Percentiles rank a stretch among this genome's conserved stretches.
Evolutionary conservation across 2,888 invertebrate genomes (phyloP).

Genomic region (Meiosimyza platycephala): DNA sequence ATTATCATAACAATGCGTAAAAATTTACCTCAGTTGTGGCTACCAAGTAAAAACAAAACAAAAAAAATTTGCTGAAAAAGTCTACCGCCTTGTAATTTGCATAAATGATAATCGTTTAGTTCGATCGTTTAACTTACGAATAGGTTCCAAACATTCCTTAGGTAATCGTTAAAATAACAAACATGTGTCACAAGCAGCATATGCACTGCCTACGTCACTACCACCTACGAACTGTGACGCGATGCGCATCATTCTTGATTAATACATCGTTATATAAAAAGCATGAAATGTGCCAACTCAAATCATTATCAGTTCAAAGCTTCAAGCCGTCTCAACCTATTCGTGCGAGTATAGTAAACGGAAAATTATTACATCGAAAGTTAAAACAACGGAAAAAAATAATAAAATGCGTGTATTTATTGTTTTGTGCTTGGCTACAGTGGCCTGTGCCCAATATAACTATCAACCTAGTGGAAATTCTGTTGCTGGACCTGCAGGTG

Average conservation of each 20-base stretch:
- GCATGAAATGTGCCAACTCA: constrained; percentile 3
- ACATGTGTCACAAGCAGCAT: no score
- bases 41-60: neutral
- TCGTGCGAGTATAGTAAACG: no score
- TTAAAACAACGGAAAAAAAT: constrained; percentile 1
- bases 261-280: constrained; percentile 1
- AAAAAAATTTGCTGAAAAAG: no score
- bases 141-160: no score
- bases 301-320: constrained; percentile 54
- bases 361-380: no score
- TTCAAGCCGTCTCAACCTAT: constrained; percentile 31
- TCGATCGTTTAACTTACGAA: no score
- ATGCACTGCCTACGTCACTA: no score
- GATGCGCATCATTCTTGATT: neutral
- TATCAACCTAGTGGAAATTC: constrained; percentile 32
- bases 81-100: no score
- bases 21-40: neutral
- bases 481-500: constrained; percentile 17
- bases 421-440: constrained; percentile 39
- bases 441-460: neutral
- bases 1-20: constrained; percentile 4
- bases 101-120: no score
- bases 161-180: no score
- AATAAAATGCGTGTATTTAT: constrained; percentile 58
- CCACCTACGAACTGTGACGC: no score